phyloP scores from a whole-genome alignment of 1,140 invertebrate species.

The Ptiloglossa arizonensis region DNA sequence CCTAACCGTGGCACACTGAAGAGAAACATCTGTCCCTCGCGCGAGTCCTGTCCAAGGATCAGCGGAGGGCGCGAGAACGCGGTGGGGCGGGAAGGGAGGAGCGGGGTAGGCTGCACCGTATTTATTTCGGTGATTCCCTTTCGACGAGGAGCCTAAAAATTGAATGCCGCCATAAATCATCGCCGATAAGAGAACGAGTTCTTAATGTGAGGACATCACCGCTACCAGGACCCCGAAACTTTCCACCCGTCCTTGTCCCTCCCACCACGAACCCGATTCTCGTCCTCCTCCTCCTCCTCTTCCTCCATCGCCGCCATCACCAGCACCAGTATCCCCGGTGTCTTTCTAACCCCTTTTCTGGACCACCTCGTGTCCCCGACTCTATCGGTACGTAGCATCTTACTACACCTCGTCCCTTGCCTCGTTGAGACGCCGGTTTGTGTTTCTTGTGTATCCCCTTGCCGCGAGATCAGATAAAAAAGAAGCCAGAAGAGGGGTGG shows the following conservation, averaged over 20 bases:
- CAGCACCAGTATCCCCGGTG: too few relatives aligned
- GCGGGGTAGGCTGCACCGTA: too few relatives aligned
- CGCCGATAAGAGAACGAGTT: constrained; percentile 68
- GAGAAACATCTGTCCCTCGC: constrained; percentile 63
- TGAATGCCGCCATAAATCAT: constrained; percentile 67
- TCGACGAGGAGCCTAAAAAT: constrained; percentile 66
- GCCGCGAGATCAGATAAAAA: constrained; percentile 68
- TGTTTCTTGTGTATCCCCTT: constrained; percentile 66
- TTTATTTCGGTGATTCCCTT: constrained; percentile 68
- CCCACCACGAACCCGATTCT: not conserved
- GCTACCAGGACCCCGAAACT: constrained; percentile 56
- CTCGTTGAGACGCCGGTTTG: constrained; percentile 38
- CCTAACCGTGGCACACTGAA: too few relatives aligned
- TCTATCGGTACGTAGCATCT: constrained; percentile 57
- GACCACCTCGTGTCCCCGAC: constrained; percentile 37
- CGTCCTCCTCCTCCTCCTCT: not conserved
- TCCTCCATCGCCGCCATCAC: too few relatives aligned
- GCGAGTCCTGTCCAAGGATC: constrained; percentile 41
- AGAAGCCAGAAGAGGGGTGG: constrained; percentile 27
- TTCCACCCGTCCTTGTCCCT: constrained; percentile 31
- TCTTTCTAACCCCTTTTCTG: constrained; percentile 63
- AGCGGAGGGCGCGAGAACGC: constrained; percentile 14
- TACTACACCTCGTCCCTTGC: constrained; percentile 56
- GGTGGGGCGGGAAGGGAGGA: too few relatives aligned
- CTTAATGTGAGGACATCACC: constrained; percentile 69